These are phyloP conservation scores for Chiloscyllium punctatum DNA, from an alignment of 2,797 vertebrate genomes.

Conservation along the genomic window DNA sequence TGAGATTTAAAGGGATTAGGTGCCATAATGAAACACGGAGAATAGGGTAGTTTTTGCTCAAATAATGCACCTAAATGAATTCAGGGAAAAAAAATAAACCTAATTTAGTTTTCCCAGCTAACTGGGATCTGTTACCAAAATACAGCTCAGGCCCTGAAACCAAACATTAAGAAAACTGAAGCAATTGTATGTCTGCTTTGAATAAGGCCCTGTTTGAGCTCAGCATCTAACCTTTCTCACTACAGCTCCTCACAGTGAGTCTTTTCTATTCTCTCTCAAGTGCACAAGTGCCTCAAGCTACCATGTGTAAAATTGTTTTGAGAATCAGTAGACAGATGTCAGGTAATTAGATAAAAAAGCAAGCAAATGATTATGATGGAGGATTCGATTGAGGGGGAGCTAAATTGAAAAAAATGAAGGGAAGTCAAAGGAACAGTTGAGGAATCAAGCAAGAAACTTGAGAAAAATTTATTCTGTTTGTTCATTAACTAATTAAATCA, in stretches of 20 bases:
- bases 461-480: not conserved
- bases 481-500: not conserved
- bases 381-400: not conserved
- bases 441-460: not conserved
- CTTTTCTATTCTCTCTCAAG: not conserved
- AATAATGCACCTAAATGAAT: not conserved
- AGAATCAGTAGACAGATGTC: not conserved
- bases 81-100: not conserved
- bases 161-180: not conserved
- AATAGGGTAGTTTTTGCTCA: not conserved
- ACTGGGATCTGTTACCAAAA: not conserved
- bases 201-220: not conserved
- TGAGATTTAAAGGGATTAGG: not conserved
- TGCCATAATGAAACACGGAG: not conserved
- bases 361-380: not conserved
- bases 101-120: not conserved
- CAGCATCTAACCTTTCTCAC: not conserved
- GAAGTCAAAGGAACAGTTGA: not conserved
- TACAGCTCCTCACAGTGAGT: not conserved
- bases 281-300: not conserved
- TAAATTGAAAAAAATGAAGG: not conserved
- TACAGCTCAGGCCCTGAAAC: not conserved
- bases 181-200: not conserved
- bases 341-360: not conserved
- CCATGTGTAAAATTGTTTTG: not conserved